Evolutionary conservation across 2,888 invertebrate genomes (phyloP).

Genomic region (Rhodophaea formosa): DNA sequence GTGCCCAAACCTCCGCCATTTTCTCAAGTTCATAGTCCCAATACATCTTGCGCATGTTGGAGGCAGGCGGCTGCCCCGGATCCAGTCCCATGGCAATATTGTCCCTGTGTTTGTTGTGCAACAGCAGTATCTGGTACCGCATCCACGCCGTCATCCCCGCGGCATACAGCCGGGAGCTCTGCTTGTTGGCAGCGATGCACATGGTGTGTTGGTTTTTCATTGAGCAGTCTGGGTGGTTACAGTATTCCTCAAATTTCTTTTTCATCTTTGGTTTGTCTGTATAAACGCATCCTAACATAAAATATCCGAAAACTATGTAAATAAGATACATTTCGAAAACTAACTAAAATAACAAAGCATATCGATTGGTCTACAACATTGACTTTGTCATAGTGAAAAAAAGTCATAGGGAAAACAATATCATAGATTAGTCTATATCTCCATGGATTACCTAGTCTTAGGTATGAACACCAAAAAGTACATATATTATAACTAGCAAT

Average conservation of each 20-base stretch:
- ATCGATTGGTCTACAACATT: not conserved
- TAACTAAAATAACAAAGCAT: not conserved
- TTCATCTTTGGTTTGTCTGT: constrained; percentile 30
- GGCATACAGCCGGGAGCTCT: constrained; percentile 62
- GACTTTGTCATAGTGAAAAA: not conserved
- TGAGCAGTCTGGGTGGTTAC: constrained; percentile 69
- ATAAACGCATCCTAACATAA: constrained; percentile 37
- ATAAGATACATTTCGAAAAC: constrained; percentile 41
- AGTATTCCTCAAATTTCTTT: constrained; percentile 44
- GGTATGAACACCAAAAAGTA: too few relatives aligned
- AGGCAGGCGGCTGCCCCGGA: constrained; percentile 71
- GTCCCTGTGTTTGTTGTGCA: constrained; percentile 73
- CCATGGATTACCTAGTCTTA: too few relatives aligned
- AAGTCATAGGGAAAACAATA: not conserved
- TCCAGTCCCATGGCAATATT: constrained; percentile 73
- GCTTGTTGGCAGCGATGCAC: constrained; percentile 57
- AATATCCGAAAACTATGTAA: constrained; percentile 44
- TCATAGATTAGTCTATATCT: too few relatives aligned
- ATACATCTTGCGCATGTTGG: constrained; percentile 77
- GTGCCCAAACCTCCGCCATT: constrained; percentile 73
- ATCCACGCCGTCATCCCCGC: constrained; percentile 74
- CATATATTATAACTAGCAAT: too few relatives aligned
- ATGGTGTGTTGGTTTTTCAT: constrained; percentile 68
- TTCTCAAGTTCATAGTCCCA: constrained; percentile 75
- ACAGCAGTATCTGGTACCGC: constrained; percentile 64